phyloP scores from a whole-genome alignment of 2,113 vertebrate genomes.

The Caranx melampygus region DNA sequence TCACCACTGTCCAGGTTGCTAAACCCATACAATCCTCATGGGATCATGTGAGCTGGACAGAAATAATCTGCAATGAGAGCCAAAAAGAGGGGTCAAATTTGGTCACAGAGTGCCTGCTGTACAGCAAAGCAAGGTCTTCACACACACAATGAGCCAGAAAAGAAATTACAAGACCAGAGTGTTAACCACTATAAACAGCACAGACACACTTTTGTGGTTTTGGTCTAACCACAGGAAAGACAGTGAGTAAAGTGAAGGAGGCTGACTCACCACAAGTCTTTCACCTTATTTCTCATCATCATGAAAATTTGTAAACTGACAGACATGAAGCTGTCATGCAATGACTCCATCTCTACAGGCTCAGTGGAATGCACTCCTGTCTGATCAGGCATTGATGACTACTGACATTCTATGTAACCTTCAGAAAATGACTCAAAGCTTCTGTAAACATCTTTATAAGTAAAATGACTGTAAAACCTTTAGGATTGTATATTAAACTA shows the following conservation, averaged over 20 bases:
- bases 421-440: background rate
- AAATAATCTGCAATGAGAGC: constrained; percentile 21
- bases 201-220: constrained; percentile 1
- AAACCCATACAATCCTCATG: constrained; percentile 2
- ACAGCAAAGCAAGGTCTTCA: background rate
- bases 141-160: background rate
- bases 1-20: constrained; percentile 25
- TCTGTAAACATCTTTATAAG: background rate
- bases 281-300: constrained; percentile 25
- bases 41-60: constrained; percentile 17
- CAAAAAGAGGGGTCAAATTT: constrained; percentile 22
- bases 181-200: constrained; percentile 1
- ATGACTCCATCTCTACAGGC: background rate
- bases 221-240: constrained; percentile 45
- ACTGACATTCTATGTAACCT: background rate
- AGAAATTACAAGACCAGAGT: background rate
- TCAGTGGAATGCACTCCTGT: constrained; percentile 6
- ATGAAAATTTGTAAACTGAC: constrained; percentile 19
- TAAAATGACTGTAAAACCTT: background rate
- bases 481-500: no score
- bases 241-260: constrained; percentile 34
- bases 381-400: background rate
- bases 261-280: background rate
- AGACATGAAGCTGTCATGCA: constrained; percentile 9
- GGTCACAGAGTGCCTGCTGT: background rate